Conservation (phyloP, 2,797 vertebrate species). For the Gambelia wislizenii region DNA sequence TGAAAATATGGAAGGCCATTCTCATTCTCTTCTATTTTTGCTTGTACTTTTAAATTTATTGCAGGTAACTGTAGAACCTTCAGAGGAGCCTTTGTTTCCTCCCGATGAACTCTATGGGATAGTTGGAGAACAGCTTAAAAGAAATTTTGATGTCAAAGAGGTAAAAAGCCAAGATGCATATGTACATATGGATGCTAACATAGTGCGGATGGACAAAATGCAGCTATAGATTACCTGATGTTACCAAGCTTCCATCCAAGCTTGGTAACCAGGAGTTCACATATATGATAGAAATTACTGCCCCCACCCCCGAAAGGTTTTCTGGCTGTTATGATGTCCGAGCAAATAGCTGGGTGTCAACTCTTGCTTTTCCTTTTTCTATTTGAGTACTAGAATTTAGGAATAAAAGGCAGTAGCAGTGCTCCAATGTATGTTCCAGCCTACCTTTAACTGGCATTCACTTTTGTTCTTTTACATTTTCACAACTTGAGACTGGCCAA, state of each 20-base stretch:
- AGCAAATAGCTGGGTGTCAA: neutral
- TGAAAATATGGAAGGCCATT: neutral
- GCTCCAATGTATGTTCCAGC: neutral
- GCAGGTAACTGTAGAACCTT: conserved; percentile 88
- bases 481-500: neutral
- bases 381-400: neutral
- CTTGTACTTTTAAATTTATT: conserved; percentile 34
- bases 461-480: neutral
- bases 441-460: neutral
- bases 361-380: neutral
- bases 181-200: neutral
- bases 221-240: too few species aligned
- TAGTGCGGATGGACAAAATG: neutral
- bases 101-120: conserved; percentile 96
- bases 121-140: conserved; percentile 93
- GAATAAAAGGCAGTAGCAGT: neutral
- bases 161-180: conserved; percentile 70
- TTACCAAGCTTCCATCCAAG: neutral
- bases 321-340: neutral
- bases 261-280: neutral
- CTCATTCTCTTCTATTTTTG: neutral
- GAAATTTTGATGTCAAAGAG: conserved; percentile 95
- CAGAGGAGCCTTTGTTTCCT: conserved; percentile 91
- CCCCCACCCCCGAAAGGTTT: neutral
- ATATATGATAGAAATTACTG: neutral